Evolutionary conservation across 2,888 invertebrate species (phyloP).

Genomic region (Spodoptera picta): DNA sequence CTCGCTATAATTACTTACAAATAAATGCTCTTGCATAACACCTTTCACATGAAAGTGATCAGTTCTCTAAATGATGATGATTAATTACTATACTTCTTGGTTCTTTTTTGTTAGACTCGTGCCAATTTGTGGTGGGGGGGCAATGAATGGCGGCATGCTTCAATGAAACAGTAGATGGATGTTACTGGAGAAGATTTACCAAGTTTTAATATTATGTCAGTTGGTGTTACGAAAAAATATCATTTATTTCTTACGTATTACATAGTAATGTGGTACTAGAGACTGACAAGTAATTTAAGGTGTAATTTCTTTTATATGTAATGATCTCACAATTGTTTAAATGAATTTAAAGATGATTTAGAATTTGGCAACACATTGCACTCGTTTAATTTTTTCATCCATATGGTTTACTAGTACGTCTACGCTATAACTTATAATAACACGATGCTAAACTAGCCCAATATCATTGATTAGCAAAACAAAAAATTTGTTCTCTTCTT

Average conservation of each 20-base stretch:
- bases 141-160: slow-evolving; percentile 6
- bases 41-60: slow-evolving; percentile 54
- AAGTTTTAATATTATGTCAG: neutral
- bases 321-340: too few species aligned
- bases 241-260: neutral
- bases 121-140: slow-evolving; percentile 27
- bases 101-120: slow-evolving; percentile 34
- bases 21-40: slow-evolving; percentile 55
- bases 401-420: too few species aligned
- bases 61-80: slow-evolving; percentile 59
- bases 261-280: neutral
- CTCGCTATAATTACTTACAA: slow-evolving; percentile 52
- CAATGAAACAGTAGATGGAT: slow-evolving; percentile 10
- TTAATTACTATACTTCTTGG: slow-evolving; percentile 44
- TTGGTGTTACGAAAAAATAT: neutral
- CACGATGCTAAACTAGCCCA: too few species aligned
- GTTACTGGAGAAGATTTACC: slow-evolving; percentile 18
- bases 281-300: too few species aligned
- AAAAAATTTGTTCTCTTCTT: neutral
- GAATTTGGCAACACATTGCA: too few species aligned
- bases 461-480: too few species aligned
- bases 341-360: too few species aligned
- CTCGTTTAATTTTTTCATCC: too few species aligned
- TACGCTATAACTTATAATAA: too few species aligned
- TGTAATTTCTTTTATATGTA: too few species aligned